phyloP scores from a whole-genome alignment of 2,797 vertebrate genomes.

The Chaetodon trifasciatus region DNA sequence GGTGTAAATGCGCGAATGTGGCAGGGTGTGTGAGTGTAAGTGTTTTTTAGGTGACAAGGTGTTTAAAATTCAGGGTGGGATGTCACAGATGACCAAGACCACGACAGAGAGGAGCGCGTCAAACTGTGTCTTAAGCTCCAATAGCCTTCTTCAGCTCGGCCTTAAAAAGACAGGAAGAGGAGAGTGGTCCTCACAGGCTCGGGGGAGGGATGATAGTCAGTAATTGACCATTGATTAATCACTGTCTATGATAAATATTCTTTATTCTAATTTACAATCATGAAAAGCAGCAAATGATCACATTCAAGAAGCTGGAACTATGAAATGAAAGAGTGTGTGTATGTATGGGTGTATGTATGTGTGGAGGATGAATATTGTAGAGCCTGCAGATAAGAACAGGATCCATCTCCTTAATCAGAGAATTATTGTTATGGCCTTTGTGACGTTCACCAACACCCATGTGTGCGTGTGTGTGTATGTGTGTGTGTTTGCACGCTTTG shows the following conservation, averaged over 20 bases:
- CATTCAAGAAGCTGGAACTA: not conserved
- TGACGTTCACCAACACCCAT: constrained; percentile 42
- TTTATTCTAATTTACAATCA: no score
- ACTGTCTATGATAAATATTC: no score
- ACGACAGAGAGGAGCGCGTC: constrained; percentile 32
- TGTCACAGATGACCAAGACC: constrained; percentile 41
- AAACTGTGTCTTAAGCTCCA: constrained; percentile 39
- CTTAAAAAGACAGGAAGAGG: constrained; percentile 21
- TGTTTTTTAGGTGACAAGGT: constrained; percentile 71
- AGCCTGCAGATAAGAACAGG: constrained; percentile 67
- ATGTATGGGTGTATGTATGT: not conserved
- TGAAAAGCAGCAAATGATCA: not conserved
- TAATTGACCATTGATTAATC: not conserved
- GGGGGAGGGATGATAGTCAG: not conserved
- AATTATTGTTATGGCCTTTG: constrained; percentile 69
- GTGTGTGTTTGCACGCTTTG: no score
- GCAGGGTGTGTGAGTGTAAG: constrained; percentile 54
- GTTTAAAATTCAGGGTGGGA: constrained; percentile 79
- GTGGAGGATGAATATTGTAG: constrained; percentile 29
- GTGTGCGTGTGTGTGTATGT: not conserved
- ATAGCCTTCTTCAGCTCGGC: constrained; percentile 10
- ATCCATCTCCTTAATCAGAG: constrained; percentile 71
- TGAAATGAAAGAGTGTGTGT: not conserved
- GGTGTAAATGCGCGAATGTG: constrained; percentile 31
- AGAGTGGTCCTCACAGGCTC: not conserved